Evolutionary conservation across 2,113 vertebrate genomes (phyloP), one percentile per base, ranked within the genome.

Genomic region (Maccullochella peelii): DNA sequence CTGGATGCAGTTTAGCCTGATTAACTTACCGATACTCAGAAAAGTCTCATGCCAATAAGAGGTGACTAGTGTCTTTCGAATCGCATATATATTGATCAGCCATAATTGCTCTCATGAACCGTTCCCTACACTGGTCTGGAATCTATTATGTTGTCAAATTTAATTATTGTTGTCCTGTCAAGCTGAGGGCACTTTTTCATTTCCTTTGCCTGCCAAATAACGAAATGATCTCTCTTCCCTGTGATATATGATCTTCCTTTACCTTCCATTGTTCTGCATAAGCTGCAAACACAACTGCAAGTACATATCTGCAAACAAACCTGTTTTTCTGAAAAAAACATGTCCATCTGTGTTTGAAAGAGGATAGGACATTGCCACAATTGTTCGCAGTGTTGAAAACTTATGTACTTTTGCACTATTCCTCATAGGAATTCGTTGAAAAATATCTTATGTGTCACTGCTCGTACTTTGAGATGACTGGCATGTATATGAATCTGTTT

Each of bases 91-190:
- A 47, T 77, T 79, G 57, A 90, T 91, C 77, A 58, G 58, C 59
- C 14, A 8, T 74, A 62, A 84, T 73, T 75, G 59, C 74, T 44
- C 55, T 65, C 4, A 36, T 54, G 5, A 58, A 55, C 79, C 1
- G 23, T 74, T 79, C 82, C 77, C 69, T n/a, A 30, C n/a, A 30
- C 40, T 50, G 16, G 44, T 86, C 79, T 87, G 85, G 73, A 59
- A 80, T 91, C 78, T 65, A 82, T 93, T 89, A 88, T 18, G 38
- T 30, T 68, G 40, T 80, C 25, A 78, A n/a, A 73, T 72, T 44
- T 73, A 75, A 76, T 89, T 23, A 71, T 52, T 78, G 62, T 80
- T 90, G 30, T 69, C 62, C 33, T 47, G 59, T 90, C 38, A 52
- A 66, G 54, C 47, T 52, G 33, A 82, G 61, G 65, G 30, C 49